Evolutionary conservation across 2,888 invertebrate species (phyloP).

Genomic region (Bombylius major): DNA sequence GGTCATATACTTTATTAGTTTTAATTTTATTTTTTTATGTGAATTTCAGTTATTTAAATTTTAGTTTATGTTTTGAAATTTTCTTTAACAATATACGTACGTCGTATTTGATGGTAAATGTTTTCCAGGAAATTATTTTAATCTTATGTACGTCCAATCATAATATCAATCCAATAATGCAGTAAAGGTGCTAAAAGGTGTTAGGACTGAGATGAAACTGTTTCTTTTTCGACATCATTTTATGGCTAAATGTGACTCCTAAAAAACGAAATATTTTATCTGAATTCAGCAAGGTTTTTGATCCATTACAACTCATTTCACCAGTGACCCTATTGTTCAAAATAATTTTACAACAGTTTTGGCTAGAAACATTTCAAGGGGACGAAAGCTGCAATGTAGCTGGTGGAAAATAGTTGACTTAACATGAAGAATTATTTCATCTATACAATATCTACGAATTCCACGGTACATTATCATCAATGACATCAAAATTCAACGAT

Average conservation of each 20-base stretch:
- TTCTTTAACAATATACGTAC: no score
- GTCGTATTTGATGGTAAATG: no score
- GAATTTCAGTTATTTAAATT: no score
- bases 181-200: not conserved
- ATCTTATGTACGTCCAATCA: not conserved
- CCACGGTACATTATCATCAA: slow-evolving; percentile 16
- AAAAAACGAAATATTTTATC: slow-evolving; percentile 17
- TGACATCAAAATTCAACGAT: no score
- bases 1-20: no score
- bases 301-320: slow-evolving; percentile 15
- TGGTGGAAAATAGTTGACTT: not conserved
- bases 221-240: not conserved
- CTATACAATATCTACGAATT: not conserved
- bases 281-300: slow-evolving; percentile 9
- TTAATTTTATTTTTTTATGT: no score
- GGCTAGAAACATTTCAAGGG: slow-evolving; percentile 16
- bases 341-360: slow-evolving; percentile 16
- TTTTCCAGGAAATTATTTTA: no score
- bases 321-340: slow-evolving; percentile 14
- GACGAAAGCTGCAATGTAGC: slow-evolving; percentile 8
- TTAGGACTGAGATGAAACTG: not conserved
- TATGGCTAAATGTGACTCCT: slow-evolving; percentile 9
- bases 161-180: not conserved
- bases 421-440: no score
- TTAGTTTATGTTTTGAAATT: no score